Evolutionary conservation across 2,888 invertebrate species (phyloP).

Genomic region (Tineola bisselliella): DNA sequence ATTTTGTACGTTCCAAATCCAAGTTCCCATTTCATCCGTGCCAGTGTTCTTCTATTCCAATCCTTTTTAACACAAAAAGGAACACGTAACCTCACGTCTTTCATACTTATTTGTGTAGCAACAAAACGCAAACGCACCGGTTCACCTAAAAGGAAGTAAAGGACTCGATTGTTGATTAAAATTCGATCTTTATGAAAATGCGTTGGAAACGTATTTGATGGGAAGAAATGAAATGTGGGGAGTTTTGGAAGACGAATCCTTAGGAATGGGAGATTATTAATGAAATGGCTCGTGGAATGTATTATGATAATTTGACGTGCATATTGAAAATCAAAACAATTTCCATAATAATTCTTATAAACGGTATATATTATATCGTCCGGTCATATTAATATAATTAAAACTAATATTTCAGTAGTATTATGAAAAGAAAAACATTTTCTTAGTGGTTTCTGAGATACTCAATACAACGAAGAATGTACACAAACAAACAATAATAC

Average conservation of each 20-base stretch:
- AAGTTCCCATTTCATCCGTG: background rate
- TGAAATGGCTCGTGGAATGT: background rate
- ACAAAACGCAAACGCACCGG: background rate
- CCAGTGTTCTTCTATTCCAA: background rate
- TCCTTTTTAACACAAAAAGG: background rate
- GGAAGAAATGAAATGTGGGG: conserved; percentile 14
- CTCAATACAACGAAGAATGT: too few species aligned
- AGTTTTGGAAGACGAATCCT: conserved; percentile 7
- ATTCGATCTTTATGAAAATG: conserved; percentile 33
- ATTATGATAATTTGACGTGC: conserved; percentile 5
- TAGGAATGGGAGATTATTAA: conserved; percentile 6
- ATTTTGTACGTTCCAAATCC: conserved; percentile 8
- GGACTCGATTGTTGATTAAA: conserved; percentile 41
- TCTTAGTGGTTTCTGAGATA: too few species aligned
- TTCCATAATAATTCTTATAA: too few species aligned
- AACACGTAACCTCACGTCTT: background rate
- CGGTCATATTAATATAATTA: too few species aligned
- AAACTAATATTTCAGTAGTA: too few species aligned
- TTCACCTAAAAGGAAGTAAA: conserved; percentile 14
- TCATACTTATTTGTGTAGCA: background rate
- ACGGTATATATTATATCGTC: too few species aligned
- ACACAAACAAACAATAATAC: too few species aligned
- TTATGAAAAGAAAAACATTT: too few species aligned
- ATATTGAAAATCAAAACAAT: background rate
- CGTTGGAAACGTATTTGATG: conserved; percentile 16